Conservation (phyloP, 2,797 vertebrate species). For the Danio albolineatus region DNA sequence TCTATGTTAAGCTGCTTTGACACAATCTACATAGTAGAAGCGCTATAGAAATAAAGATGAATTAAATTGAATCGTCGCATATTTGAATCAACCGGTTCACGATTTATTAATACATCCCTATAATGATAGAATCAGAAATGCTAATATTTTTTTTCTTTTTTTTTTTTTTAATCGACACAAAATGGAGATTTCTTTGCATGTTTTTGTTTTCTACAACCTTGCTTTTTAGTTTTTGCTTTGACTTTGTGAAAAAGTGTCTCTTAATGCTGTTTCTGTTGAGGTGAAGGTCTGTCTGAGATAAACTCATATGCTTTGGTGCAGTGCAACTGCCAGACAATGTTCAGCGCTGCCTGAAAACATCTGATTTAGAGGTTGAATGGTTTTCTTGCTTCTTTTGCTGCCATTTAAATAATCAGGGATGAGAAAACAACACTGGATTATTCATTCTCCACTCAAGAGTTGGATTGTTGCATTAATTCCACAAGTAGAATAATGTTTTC, state of each 20-base stretch:
- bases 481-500: neutral
- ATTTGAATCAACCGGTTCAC: too few species aligned
- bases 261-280: conserved; percentile 1
- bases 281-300: conserved; percentile 16
- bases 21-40: too few species aligned
- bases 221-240: neutral
- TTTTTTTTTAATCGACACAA: too few species aligned
- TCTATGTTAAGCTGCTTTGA: too few species aligned
- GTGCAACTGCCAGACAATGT: conserved; percentile 17
- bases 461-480: neutral
- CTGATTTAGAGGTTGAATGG: conserved; percentile 2
- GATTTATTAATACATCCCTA: too few species aligned
- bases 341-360: neutral
- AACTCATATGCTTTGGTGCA: neutral
- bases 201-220: neutral
- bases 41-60: too few species aligned
- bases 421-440: conserved; percentile 34
- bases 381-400: conserved; percentile 12
- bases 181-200: neutral
- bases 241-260: neutral
- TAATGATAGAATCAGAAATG: too few species aligned
- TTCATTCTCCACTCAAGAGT: neutral
- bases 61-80: too few species aligned
- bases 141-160: too few species aligned
- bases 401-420: conserved; percentile 44